These are phyloP conservation scores for Pogonomyrmex barbatus DNA, from an alignment of 1,140 invertebrate genomes.

Conservation along the genomic window DNA sequence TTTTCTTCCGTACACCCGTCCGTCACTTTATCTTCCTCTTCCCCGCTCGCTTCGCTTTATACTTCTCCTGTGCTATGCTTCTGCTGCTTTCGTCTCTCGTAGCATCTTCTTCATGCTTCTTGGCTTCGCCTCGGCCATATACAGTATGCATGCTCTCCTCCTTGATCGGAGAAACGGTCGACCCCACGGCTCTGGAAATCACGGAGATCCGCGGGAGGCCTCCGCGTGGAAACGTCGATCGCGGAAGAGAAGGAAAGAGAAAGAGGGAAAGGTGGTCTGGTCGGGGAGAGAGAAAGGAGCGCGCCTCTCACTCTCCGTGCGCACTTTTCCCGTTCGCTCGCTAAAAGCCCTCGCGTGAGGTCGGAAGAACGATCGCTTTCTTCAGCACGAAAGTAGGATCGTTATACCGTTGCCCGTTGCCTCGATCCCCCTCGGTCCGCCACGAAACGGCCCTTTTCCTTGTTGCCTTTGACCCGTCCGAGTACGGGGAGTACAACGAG, in stretches of 20 bases:
- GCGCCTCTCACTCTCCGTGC: conserved; percentile 53
- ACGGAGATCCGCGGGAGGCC: conserved; percentile 38
- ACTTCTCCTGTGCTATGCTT: neutral
- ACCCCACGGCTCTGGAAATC: conserved; percentile 55
- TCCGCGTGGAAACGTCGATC: conserved; percentile 33
- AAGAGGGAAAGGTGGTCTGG: neutral
- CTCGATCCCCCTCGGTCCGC: neutral
- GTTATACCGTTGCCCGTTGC: conserved; percentile 24
- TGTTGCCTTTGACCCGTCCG: conserved; percentile 41
- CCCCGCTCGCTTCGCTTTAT: conserved; percentile 12
- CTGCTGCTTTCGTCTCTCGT: conserved; percentile 28
- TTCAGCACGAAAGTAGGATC: conserved; percentile 50
- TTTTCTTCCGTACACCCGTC: conserved; percentile 23
- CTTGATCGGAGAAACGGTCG: conserved; percentile 8
- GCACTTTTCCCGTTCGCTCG: conserved; percentile 46
- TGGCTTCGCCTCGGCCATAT: conserved; percentile 32
- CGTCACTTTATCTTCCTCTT: conserved; percentile 36
- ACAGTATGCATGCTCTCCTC: conserved; percentile 32
- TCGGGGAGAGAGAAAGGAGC: conserved; percentile 39
- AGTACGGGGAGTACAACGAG: neutral
- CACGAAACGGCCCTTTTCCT: conserved; percentile 8
- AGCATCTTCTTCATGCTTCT: conserved; percentile 27
- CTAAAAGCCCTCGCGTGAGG: conserved; percentile 30
- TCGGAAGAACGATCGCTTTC: conserved; percentile 58
- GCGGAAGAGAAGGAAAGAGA: neutral